Evolutionary conservation across 2,888 invertebrate species (phyloP), one percentile per base, ranked within the genome.

Genomic region (Tachina lurida): DNA sequence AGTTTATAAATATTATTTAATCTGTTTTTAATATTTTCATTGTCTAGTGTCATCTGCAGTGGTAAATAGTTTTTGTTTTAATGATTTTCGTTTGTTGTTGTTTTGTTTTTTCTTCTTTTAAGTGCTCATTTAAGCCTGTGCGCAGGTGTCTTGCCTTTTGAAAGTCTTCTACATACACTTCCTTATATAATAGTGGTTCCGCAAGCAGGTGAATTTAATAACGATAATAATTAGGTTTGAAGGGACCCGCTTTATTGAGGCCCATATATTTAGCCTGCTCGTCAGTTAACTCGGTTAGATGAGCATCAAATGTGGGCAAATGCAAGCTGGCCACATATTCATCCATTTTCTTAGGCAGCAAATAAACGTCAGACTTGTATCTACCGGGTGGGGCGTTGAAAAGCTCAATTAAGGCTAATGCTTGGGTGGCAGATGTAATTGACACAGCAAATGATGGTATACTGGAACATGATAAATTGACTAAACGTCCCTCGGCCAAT

Each of bases 331-430:
- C 99, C 31, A 99, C 99, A 93, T 99, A 99, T 91, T 99, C 99
- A 93, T 99, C 97, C 99, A 99, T 98, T 94, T 99, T 99, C 94
- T 99, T 99, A 73, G 99, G 99, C 90, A 99, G 94, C 88, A 99
- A 94, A 93, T 99, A 99, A 19, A 99, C 99, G 93, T 99, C 99
- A 87, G 98, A 96, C 94, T 98, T 99, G 93, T 99, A 99, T 84
- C 99, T 95, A 56, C 98, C 98, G 68, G 95, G 94, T 15, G 99
- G 99, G 10, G 99, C 99, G 94, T 99, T 99, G 91, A 97, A 99
- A 58, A 99, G 94, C 93, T 99, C 99, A 90, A 99, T 99, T 87
- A 99, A 94, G 39, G 99, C 99, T 87, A 99, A 93, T 12, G 98
- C 98, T 94, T 99, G 99, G 54, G 99, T 99, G 84, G 98, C 97